These are phyloP conservation scores for Pterobdella sp. DNA, from an alignment of 2,888 invertebrate species.

Conservation along the genomic window DNA sequence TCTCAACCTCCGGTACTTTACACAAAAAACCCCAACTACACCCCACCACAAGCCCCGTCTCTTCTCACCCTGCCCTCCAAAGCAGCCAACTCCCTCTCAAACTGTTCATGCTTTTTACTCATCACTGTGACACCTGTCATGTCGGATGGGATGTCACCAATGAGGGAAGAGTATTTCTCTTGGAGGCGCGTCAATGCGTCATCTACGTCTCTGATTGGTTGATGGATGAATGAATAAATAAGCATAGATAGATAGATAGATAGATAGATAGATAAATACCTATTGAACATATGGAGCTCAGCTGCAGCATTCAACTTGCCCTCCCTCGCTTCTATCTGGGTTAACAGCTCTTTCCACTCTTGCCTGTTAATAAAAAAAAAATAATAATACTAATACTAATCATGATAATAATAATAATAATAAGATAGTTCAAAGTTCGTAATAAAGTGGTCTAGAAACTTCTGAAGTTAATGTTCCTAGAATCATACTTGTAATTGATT, in stretches of 20 bases:
- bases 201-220: slow-evolving; percentile 65
- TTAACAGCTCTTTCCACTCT: slow-evolving; percentile 75
- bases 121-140: slow-evolving; percentile 75
- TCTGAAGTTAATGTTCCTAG: no score
- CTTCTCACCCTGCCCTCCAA: slow-evolving; percentile 71
- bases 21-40: neutral
- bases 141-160: slow-evolving; percentile 70
- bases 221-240: neutral
- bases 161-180: slow-evolving; percentile 77
- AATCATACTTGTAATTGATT: no score
- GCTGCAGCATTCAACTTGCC: slow-evolving; percentile 83
- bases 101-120: slow-evolving; percentile 77
- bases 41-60: neutral
- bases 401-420: no score
- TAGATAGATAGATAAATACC: no score
- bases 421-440: no score
- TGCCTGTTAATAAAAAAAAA: slow-evolving; percentile 49
- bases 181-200: slow-evolving; percentile 79
- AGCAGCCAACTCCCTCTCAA: slow-evolving; percentile 84
- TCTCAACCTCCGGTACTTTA: neutral
- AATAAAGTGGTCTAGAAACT: neutral
- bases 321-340: slow-evolving; percentile 76
- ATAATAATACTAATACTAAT: no score
- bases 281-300: slow-evolving; percentile 92
- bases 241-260: neutral